Evolutionary conservation across 2,888 invertebrate species (phyloP), one percentile per base, ranked within the genome.

Genomic region (Apotomis turbidana): DNA sequence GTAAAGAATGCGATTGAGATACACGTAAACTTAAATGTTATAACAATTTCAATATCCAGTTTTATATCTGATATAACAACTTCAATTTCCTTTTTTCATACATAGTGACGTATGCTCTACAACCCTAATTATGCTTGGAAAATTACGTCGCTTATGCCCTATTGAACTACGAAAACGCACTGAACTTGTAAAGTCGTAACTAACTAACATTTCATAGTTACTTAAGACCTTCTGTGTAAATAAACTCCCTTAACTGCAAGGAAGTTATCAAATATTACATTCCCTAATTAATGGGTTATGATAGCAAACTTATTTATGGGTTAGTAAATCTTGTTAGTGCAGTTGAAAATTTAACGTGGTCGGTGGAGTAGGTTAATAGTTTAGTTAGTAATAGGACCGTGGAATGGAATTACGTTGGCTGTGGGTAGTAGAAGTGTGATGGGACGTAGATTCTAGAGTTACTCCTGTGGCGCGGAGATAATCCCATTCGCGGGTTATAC

Each of bases 241-340:
- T 36, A 57, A 10, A 46, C 36, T 8, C 57, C 62, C 57, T 67
- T 55, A 60, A 68, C 58, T 46, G 36, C 51, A 68, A 57, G 68
- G 71, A 62, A 68, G 68, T 72, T 62, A 71, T 71, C 61, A 71
- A 71, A 72, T 72, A 71, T 71, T 61, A 68, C 68, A 72, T 68
- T 59, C 36, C 58, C 68, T 72, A 59, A 59, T 72, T 72, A 72
- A 68, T 68, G 52, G 58, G 67, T 70, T 57, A 58, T 51, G 54
- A 60, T 71, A 52, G 58, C 44, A 52, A 52, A 71, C 38, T 63
- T 67, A 71, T 71, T 62, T 68, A 63, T 59, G 62, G n/a, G 49
- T 10, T 36, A 41, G 12, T 57, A 51, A 67, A 61, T 67, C 67
- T 67, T 57, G 52, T 64, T 64, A 52, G 41, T 5, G 54, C 51